Evolutionary conservation across 2,113 vertebrate species (phyloP).

Genomic region (Cyprinodon tularosa): DNA sequence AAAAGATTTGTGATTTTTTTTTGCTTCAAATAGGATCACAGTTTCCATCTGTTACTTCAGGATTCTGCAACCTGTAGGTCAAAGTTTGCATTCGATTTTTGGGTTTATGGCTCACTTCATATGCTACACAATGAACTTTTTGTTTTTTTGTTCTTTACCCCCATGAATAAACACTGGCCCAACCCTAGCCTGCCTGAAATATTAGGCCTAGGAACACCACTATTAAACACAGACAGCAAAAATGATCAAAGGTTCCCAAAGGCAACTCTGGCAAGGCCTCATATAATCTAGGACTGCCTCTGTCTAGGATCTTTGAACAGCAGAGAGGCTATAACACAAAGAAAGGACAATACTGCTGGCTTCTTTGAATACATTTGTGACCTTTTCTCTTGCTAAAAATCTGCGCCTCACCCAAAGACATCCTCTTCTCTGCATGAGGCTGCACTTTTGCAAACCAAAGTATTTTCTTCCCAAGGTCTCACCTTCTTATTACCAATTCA

Average conservation of each 20-base stretch:
- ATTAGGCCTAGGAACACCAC: too few species aligned
- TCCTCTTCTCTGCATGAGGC: conserved; percentile 50
- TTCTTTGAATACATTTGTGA: conserved; percentile 16
- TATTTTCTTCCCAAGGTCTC: conserved; percentile 42
- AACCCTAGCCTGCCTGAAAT: too few species aligned
- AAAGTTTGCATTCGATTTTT: too few species aligned
- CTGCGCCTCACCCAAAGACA: conserved; percentile 27
- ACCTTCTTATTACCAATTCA: conserved; percentile 45
- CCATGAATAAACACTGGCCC: too few species aligned
- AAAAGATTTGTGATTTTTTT: too few species aligned
- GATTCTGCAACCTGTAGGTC: too few species aligned
- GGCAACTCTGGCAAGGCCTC: not conserved
- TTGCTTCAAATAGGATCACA: too few species aligned
- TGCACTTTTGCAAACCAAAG: conserved; percentile 41
- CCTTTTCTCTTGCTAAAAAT: conserved; percentile 15
- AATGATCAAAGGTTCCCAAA: not conserved
- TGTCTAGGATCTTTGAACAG: conserved; percentile 12
- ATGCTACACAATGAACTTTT: too few species aligned
- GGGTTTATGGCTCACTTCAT: too few species aligned
- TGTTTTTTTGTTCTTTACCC: too few species aligned
- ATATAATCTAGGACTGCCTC: too few species aligned
- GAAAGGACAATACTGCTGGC: not conserved
- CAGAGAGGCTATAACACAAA: conserved; percentile 2
- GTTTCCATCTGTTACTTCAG: too few species aligned
- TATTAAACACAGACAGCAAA: not conserved